Conservation (phyloP, 2,797 vertebrate species). For the Alfaro cultratus region DNA sequence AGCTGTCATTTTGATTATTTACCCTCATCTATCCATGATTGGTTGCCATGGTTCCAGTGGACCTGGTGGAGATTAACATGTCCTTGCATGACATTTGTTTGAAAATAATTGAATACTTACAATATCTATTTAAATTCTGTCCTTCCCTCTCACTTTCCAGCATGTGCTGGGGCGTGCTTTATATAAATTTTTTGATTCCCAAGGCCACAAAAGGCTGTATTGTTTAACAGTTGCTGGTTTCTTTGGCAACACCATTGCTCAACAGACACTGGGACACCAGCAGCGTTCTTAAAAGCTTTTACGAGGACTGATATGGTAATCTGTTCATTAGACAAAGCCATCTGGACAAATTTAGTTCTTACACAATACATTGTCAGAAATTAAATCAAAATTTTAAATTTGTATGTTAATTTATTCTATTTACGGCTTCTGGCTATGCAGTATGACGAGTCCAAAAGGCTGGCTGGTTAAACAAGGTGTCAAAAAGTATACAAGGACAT, state of each 20-base stretch:
- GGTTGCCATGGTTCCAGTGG: slow-evolving; percentile 38
- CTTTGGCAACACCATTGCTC: neutral
- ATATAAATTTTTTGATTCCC: neutral
- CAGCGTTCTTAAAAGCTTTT: slow-evolving; percentile 15
- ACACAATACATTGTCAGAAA: neutral
- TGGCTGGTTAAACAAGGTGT: neutral
- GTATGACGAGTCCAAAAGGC: neutral
- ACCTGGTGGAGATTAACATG: slow-evolving; percentile 17
- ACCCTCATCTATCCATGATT: slow-evolving; percentile 15
- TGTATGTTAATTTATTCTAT: neutral
- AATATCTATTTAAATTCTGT: neutral
- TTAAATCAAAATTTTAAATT: neutral
- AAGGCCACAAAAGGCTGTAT: neutral
- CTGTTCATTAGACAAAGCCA: neutral
- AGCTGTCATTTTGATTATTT: slow-evolving; percentile 35
- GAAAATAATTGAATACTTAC: neutral
- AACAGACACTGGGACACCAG: neutral
- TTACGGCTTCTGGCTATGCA: neutral
- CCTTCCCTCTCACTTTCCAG: neutral
- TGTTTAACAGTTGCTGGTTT: neutral
- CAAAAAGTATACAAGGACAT: neutral
- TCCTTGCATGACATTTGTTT: slow-evolving; percentile 4
- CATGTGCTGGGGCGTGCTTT: neutral
- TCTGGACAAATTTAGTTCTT: neutral
- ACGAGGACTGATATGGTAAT: slow-evolving; percentile 1